Conservation (phyloP, 1,140 invertebrate species). For the Caenorhabditis briggsae region DNA sequence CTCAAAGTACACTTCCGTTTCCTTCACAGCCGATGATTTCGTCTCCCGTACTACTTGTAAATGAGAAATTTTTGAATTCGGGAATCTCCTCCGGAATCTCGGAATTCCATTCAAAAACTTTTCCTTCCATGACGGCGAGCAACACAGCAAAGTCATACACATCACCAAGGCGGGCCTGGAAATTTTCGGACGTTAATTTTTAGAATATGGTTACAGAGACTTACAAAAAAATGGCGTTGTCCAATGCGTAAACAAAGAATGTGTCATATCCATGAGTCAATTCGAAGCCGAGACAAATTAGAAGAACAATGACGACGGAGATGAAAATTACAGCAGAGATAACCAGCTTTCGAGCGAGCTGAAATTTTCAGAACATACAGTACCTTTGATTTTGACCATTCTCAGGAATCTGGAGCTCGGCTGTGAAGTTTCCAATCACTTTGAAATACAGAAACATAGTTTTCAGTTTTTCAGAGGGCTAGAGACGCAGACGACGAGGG, state of each 20-base stretch:
- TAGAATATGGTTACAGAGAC: not conserved
- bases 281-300: not conserved
- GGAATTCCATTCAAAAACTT: not conserved
- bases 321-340: not conserved
- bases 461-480: no score
- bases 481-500: no score
- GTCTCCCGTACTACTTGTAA: not conserved
- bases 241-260: conserved; percentile 18
- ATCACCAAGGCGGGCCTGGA: not conserved
- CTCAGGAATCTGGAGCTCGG: no score
- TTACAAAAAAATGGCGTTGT: conserved; percentile 12
- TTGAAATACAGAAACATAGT: no score
- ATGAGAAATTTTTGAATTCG: not conserved
- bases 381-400: no score
- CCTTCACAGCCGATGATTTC: not conserved
- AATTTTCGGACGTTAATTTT: not conserved
- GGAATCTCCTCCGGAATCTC: not conserved
- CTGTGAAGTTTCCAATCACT: no score
- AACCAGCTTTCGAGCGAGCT: conserved; percentile 1
- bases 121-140: not conserved
- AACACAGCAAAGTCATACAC: not conserved
- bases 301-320: not conserved
- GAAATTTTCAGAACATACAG: not conserved
- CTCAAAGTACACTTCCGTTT: conserved; percentile 13
- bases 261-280: conserved; percentile 16